Evolutionary conservation across 2,888 invertebrate genomes (phyloP).

Genomic region (Luffia ferchaultella): DNA sequence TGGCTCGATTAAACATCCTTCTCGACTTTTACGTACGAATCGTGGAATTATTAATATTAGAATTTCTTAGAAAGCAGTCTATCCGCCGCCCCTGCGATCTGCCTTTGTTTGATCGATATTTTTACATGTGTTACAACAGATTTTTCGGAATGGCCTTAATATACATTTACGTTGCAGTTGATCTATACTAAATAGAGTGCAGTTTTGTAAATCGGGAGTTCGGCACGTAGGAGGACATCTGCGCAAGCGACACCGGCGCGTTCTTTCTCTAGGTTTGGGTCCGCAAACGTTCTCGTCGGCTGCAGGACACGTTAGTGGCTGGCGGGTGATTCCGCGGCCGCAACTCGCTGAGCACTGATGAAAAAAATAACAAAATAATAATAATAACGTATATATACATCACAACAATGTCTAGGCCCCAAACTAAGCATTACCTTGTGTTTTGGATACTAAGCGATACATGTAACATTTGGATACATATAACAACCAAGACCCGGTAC

Average conservation of each 20-base stretch:
- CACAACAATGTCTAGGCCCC: no score
- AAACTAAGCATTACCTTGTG: no score
- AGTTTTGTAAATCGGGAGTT: constrained; percentile 32
- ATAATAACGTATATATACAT: no score
- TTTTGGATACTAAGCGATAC: background rate
- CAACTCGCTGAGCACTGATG: constrained; percentile 71
- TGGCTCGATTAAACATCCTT: no score
- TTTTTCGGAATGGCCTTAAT: constrained; percentile 61
- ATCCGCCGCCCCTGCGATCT: background rate
- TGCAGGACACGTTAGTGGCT: constrained; percentile 62
- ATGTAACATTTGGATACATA: background rate
- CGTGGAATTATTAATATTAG: no score
- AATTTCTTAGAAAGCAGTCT: no score
- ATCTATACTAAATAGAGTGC: constrained; percentile 42
- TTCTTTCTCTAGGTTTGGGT: constrained; percentile 53
- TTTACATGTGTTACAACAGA: constrained; percentile 67
- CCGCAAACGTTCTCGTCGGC: constrained; percentile 60
- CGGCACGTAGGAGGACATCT: constrained; percentile 25
- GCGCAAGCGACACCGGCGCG: constrained; percentile 59
- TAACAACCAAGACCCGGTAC: no score
- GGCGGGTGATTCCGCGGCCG: constrained; percentile 63
- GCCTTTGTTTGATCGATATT: background rate
- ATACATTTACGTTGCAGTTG: constrained; percentile 61
- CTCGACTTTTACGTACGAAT: no score
- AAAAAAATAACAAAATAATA: constrained; percentile 2